phyloP scores from a whole-genome alignment of 2,797 vertebrate genomes.

The Heliangelus exortis region DNA sequence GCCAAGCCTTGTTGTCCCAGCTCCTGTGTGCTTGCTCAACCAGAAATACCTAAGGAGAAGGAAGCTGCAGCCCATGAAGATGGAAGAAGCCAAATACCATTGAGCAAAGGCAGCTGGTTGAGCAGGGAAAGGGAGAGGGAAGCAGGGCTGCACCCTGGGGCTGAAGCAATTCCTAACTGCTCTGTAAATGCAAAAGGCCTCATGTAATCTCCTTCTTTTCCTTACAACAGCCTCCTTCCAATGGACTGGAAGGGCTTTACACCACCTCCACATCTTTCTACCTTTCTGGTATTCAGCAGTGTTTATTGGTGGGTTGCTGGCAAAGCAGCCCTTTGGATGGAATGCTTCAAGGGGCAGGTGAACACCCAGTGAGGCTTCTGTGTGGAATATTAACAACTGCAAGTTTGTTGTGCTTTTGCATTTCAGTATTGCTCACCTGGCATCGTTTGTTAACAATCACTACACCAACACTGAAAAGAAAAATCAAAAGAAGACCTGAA shows the following conservation, averaged over 20 bases:
- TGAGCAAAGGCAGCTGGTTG: neutral
- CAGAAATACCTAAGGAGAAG: neutral
- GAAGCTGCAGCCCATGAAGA: neutral
- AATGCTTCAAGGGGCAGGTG: neutral
- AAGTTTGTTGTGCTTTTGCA: neutral
- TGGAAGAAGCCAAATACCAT: neutral
- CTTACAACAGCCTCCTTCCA: neutral
- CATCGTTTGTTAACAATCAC: neutral
- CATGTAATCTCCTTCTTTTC: neutral
- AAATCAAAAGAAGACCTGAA: neutral
- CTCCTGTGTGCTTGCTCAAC: neutral
- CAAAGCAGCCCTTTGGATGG: neutral
- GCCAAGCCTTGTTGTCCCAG: neutral
- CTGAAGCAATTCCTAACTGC: neutral
- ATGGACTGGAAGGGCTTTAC: neutral
- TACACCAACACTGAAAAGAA: neutral
- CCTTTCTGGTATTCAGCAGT: neutral
- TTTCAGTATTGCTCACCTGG: neutral
- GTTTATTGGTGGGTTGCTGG: neutral
- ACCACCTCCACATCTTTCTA: neutral
- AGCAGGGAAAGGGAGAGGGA: neutral
- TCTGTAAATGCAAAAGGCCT: neutral
- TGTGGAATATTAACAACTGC: neutral
- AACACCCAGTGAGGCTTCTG: neutral
- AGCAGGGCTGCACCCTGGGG: neutral